phyloP scores from a whole-genome alignment of 2,888 invertebrate genomes.

The Conus canariensis region DNA sequence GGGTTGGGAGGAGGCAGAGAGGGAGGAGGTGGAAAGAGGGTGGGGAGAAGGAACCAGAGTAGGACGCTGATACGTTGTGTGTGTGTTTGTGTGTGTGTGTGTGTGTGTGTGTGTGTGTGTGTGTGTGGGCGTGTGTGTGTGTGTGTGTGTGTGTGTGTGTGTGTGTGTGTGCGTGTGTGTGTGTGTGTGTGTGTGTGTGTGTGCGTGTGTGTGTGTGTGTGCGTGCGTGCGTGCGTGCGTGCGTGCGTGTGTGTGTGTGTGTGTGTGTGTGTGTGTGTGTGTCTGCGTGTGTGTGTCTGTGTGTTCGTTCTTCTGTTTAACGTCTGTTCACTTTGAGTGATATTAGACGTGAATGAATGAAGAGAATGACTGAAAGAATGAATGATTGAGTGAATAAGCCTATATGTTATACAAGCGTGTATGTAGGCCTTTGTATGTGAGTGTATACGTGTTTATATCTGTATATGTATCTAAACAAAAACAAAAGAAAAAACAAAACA shows the following conservation, averaged over 20 bases:
- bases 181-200: neutral
- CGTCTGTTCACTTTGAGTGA: no score
- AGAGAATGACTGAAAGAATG: no score
- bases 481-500: no score
- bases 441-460: no score
- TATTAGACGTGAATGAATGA: no score
- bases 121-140: neutral
- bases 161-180: neutral
- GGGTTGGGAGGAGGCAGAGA: no score
- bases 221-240: neutral
- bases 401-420: no score
- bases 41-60: neutral
- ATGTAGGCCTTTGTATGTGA: no score
- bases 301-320: no score
- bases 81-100: conserved; percentile 18
- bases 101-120: neutral
- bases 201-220: neutral
- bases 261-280: neutral
- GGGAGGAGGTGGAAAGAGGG: no score
- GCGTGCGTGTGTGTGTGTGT: neutral
- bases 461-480: no score
- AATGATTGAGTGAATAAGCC: no score
- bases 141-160: neutral
- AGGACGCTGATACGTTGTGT: neutral
- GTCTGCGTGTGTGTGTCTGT: neutral